Evolutionary conservation across 1,140 invertebrate genomes (phyloP).

Genomic region (Brachionus plicatilis): DNA sequence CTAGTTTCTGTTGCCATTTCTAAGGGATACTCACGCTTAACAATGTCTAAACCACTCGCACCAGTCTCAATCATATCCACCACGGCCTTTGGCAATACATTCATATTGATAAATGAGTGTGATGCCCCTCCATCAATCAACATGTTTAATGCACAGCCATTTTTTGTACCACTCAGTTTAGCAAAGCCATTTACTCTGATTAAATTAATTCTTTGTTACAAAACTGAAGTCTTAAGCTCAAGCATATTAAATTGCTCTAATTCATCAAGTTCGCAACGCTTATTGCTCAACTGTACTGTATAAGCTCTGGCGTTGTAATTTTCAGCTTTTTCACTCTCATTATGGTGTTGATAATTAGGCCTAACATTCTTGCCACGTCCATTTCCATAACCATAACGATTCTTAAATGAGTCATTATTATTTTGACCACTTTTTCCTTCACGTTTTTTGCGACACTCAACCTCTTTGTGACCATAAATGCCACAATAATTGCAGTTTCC

Average conservation of each 20-base stretch:
- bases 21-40: background rate
- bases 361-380: too few relatives aligned
- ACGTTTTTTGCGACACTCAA: background rate
- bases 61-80: background rate
- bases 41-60: background rate
- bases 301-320: background rate
- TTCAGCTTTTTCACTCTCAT: background rate
- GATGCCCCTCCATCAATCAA: background rate
- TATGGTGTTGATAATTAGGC: too few relatives aligned
- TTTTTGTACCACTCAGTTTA: background rate
- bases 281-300: background rate
- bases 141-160: background rate
- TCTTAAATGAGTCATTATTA: background rate
- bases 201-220: background rate
- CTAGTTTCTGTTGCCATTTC: background rate
- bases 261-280: background rate
- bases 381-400: too few relatives aligned
- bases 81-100: background rate
- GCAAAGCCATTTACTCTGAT: background rate
- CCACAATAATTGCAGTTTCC: background rate
- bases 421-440: background rate
- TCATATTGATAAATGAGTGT: background rate
- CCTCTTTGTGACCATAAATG: background rate
- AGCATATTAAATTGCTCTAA: background rate
- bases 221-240: background rate